Evolutionary conservation across 2,113 vertebrate genomes (phyloP).

Genomic region (Bolborhynchus lineola): DNA sequence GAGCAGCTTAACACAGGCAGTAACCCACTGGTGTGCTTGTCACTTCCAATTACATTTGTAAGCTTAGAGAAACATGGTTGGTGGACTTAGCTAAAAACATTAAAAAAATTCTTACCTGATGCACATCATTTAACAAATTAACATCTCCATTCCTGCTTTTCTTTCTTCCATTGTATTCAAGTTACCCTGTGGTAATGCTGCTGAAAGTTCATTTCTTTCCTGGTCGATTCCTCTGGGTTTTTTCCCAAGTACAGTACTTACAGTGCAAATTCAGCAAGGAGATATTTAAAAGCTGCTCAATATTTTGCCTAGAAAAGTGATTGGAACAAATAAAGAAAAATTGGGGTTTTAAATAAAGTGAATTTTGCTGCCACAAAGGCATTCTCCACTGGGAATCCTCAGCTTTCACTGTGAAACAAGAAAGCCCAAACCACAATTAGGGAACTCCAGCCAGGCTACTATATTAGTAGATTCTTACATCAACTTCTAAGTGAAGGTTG

Average conservation of each 20-base stretch:
- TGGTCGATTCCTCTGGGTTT: neutral
- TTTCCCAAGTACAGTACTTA: neutral
- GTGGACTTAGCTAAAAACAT: neutral
- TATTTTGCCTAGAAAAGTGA: neutral
- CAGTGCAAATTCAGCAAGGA: neutral
- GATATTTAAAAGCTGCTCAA: neutral
- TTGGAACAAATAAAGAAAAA: neutral
- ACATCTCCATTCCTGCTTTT: neutral
- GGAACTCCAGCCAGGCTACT: neutral
- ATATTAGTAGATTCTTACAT: neutral
- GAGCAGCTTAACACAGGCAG: neutral
- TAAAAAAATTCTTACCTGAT: neutral
- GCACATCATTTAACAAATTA: neutral
- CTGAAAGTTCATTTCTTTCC: neutral
- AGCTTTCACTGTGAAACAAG: neutral
- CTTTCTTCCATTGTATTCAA: neutral
- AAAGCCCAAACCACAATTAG: neutral
- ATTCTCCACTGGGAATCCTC: neutral
- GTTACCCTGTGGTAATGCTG: neutral
- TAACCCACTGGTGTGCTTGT: fast-evolving
- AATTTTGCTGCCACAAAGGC: neutral
- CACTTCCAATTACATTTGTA: neutral
- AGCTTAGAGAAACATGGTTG: neutral
- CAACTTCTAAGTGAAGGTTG: neutral
- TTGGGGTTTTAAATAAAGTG: neutral